These are phyloP conservation scores for Varecia variegata DNA, from an alignment of 2,797 vertebrate genomes.

Conservation along the genomic window DNA sequence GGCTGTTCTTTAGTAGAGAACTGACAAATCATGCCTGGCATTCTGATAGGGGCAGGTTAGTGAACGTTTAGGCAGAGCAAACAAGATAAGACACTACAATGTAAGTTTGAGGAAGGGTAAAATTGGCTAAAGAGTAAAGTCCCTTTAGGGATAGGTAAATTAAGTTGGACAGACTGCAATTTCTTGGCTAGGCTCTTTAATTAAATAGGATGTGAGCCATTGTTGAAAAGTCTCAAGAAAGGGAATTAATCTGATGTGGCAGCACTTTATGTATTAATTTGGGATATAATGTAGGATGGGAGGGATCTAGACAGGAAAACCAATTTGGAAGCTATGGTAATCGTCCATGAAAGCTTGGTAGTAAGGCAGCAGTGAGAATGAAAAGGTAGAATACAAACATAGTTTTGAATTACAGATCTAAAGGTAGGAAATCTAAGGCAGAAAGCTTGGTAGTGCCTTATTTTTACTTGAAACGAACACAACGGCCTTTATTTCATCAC, in stretches of 20 bases:
- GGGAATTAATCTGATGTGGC: background rate
- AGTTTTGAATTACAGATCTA: background rate
- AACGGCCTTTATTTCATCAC: background rate
- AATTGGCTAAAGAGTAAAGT: background rate
- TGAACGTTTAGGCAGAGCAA: background rate
- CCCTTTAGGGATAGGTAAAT: background rate
- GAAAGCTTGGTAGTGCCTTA: background rate
- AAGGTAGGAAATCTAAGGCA: background rate
- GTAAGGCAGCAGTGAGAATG: background rate
- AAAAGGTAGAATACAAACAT: background rate
- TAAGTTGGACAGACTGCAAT: background rate
- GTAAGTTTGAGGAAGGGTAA: background rate
- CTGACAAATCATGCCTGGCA: background rate
- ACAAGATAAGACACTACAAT: background rate
- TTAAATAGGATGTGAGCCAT: background rate
- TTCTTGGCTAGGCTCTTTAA: background rate
- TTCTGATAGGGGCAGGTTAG: background rate
- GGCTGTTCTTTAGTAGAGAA: background rate
- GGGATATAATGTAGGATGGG: background rate
- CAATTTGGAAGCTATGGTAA: background rate
- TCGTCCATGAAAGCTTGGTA: background rate
- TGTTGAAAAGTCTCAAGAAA: background rate
- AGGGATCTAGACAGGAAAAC: background rate
- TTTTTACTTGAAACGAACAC: slow-evolving; percentile 27
- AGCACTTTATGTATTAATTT: background rate